These are phyloP conservation scores for Drosophila pandora DNA, from an alignment of 1,140 invertebrate species.

Conservation along the genomic window DNA sequence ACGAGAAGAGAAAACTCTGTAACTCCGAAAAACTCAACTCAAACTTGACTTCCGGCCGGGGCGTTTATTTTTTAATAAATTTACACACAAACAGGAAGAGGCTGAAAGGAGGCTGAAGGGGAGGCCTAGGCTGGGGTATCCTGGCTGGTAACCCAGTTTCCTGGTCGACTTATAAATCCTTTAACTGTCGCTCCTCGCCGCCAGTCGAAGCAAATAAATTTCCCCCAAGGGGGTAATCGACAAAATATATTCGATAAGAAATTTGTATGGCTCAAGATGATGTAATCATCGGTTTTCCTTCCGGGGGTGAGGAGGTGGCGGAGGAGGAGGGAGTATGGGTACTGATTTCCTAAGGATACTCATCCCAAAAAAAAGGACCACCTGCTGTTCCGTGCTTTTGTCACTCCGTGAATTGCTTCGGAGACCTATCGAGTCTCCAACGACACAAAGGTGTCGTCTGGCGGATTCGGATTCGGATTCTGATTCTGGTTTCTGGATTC, in stretches of 20 bases:
- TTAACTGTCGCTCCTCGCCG: conserved; percentile 75
- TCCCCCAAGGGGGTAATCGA: conserved; percentile 83
- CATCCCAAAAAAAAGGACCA: conserved; percentile 28
- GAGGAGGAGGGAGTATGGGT: conserved; percentile 12
- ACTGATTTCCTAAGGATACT: conserved; percentile 59
- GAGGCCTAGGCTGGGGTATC: background rate
- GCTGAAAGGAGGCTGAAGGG: background rate
- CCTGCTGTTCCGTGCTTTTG: conserved; percentile 51
- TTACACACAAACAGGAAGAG: conserved; percentile 46
- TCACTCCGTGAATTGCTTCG: conserved; percentile 73
- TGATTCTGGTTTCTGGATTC: conserved; percentile 2
- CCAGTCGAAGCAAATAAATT: conserved; percentile 83
- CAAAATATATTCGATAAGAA: conserved; percentile 82
- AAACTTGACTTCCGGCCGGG: conserved; percentile 17
- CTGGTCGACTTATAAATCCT: conserved; percentile 76
- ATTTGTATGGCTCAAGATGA: conserved; percentile 72
- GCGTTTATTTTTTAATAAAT: conserved; percentile 75
- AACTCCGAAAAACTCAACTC: conserved; percentile 15
- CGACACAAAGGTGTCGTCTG: conserved; percentile 79
- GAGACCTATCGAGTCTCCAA: conserved; percentile 53
- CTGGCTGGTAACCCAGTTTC: conserved; percentile 25
- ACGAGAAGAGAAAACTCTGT: background rate
- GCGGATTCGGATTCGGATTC: conserved; percentile 26
- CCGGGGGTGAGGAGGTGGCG: background rate
- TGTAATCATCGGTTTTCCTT: conserved; percentile 75